A percentile compares a stretch with the other conserved stretches of the same genome.
Conservation (phyloP, 2,888 invertebrate species). For the Drosophila bunnanda region DNA sequence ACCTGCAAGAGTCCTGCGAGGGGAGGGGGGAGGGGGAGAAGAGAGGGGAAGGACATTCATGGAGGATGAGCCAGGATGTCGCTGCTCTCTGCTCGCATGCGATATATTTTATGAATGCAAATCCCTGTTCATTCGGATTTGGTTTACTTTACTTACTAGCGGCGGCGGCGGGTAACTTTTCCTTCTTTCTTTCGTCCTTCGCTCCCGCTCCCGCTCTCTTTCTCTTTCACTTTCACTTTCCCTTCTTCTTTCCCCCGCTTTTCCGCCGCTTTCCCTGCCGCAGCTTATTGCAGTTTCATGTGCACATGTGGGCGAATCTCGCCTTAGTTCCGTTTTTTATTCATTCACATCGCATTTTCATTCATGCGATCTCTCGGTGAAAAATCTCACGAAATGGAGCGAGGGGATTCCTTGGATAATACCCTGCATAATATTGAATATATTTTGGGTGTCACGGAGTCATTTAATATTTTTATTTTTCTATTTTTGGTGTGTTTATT, state of each 20-base stretch:
- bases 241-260: neutral
- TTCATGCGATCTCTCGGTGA: conserved; percentile 59
- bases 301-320: conserved; percentile 39
- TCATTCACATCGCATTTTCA: conserved; percentile 76
- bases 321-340: conserved; percentile 39
- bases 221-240: conserved; percentile 26
- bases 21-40: neutral
- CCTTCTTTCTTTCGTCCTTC: neutral
- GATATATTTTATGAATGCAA: conserved; percentile 81
- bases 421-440: conserved; percentile 17
- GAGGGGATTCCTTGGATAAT: conserved; percentile 11
- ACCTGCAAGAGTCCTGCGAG: conserved; percentile 51
- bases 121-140: conserved; percentile 79
- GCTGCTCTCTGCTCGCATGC: conserved; percentile 55
- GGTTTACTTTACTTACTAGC: conserved; percentile 69
- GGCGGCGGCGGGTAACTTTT: neutral
- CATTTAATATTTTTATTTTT: neutral
- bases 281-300: conserved; percentile 29
- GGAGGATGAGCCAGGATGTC: conserved; percentile 33
- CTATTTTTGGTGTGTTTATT: neutral
- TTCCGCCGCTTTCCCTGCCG: neutral
- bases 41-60: conserved; percentile 12
- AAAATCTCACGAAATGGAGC: conserved; percentile 21
- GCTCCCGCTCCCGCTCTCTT: neutral
- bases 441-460: neutral